Evolutionary conservation across 2,888 invertebrate species (phyloP).

Genomic region (Sycophila texana): DNA sequence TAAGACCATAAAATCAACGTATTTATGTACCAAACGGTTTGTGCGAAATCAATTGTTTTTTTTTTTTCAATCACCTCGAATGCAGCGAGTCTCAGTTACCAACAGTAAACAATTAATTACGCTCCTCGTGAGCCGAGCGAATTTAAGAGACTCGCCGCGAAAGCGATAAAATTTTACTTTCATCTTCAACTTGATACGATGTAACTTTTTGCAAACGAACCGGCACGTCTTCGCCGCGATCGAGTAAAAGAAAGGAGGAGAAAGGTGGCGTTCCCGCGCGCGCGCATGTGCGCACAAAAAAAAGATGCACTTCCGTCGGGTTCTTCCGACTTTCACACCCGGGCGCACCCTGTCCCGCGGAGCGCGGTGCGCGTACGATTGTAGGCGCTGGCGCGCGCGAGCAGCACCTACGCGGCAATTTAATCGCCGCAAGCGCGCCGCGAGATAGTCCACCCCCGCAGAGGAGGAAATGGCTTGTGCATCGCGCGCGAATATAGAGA

Average conservation of each 20-base stretch:
- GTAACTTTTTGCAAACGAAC: background rate
- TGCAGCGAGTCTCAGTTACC: no score
- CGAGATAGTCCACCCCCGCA: slow-evolving; percentile 72
- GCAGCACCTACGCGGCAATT: slow-evolving; percentile 70
- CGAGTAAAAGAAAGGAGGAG: background rate
- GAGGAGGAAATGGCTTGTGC: slow-evolving; percentile 74
- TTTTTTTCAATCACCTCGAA: no score
- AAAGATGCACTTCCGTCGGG: background rate
- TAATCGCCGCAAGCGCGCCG: slow-evolving; percentile 63
- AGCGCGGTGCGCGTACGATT: slow-evolving; percentile 59
- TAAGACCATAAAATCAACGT: no score
- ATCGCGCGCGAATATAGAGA: slow-evolving; percentile 73
- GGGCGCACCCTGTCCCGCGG: slow-evolving; percentile 64
- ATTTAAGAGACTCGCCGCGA: no score
- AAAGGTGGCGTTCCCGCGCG: background rate
- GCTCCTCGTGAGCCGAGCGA: no score
- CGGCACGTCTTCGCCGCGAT: background rate
- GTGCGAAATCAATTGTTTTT: no score
- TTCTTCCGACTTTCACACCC: slow-evolving; percentile 69
- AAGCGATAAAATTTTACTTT: no score
- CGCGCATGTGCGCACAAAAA: no score
- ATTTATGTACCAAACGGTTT: no score
- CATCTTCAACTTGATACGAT: no score
- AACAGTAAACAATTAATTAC: no score
- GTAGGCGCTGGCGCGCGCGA: slow-evolving; percentile 31